Evolutionary conservation across 2,888 invertebrate genomes (phyloP).

Genomic region (Corythucha ciliata): DNA sequence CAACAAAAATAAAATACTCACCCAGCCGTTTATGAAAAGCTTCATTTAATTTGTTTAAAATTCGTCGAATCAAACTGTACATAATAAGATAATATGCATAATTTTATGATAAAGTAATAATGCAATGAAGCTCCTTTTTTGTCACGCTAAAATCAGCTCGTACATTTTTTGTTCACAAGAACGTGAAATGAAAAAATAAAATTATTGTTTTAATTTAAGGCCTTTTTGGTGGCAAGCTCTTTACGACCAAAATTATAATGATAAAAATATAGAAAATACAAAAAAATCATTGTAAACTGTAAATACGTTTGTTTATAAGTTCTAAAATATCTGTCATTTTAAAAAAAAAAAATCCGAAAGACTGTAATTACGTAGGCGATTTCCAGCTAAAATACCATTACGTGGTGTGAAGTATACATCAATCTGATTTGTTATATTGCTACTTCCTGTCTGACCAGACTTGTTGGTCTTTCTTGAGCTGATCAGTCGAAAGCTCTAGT

Average conservation of each 20-base stretch:
- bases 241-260: not conserved
- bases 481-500: no score
- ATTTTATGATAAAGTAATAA: constrained; percentile 8
- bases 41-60: not conserved
- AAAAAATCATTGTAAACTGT: no score
- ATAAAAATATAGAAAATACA: not conserved
- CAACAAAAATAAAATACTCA: not conserved
- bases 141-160: constrained; percentile 12
- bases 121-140: constrained; percentile 8
- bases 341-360: no score
- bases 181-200: not conserved
- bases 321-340: no score
- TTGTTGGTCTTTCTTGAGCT: no score
- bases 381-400: no score
- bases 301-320: no score
- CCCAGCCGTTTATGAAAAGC: constrained; percentile 1
- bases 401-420: no score
- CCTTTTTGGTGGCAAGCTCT: constrained; percentile 1
- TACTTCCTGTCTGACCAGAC: no score
- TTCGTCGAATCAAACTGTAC: not conserved
- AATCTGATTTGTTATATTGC: no score
- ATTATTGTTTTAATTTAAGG: not conserved
- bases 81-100: constrained; percentile 1
- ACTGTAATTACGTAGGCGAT: no score
- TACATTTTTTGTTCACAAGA: constrained; percentile 5